Conservation (phyloP, 2,797 vertebrate species). For the Sphenodon punctatus region DNA sequence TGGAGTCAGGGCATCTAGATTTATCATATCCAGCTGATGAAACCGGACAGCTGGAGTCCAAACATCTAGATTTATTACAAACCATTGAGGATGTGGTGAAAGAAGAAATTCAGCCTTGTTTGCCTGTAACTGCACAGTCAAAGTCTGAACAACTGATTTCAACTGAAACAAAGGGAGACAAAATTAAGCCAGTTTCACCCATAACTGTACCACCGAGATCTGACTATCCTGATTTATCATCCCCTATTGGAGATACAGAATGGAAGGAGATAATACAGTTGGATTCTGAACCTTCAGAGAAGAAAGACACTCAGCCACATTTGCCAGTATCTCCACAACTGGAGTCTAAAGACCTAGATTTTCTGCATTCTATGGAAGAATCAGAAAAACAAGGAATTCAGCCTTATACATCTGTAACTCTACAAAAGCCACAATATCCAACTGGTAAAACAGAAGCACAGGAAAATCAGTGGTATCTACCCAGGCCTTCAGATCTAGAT, state of each 20-base stretch:
- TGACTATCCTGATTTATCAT: too few species aligned
- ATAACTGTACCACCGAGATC: too few species aligned
- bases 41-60: too few species aligned
- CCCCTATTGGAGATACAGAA: too few species aligned
- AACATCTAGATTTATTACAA: too few species aligned
- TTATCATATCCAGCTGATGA: neutral
- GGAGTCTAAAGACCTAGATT: neutral
- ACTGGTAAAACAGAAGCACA: slow-evolving; percentile 23
- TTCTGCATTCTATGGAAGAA: neutral
- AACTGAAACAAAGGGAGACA: too few species aligned
- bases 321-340: neutral
- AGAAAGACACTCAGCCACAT: neutral
- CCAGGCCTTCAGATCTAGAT: too few species aligned
- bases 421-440: slow-evolving; percentile 29
- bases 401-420: slow-evolving; percentile 1
- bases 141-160: too few species aligned
- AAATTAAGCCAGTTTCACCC: neutral
- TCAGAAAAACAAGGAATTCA: neutral
- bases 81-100: too few species aligned
- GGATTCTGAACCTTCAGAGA: neutral
- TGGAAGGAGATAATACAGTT: neutral
- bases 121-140: too few species aligned
- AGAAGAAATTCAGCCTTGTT: too few species aligned
- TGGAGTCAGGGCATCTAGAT: neutral
- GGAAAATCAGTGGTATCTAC: too few species aligned